Base-by-base conservation (phyloP, 37 sponge, comb jelly and placozoan species). In the Aplysina aerophoba region DNA sequence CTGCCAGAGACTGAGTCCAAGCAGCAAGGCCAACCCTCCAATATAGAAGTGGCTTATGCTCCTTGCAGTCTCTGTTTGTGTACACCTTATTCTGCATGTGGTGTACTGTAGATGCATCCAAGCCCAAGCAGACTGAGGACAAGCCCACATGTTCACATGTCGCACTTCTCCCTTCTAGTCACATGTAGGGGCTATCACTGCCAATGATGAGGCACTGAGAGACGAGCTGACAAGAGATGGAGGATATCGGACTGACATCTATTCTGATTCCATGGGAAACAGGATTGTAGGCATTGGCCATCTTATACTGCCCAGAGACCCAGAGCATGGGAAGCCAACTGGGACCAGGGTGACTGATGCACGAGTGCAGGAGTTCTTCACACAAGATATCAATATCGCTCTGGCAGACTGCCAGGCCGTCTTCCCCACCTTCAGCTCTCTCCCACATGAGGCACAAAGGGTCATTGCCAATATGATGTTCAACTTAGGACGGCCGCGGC, bases 281-380 rank as follows among this genome's bases (percentile, higher is more conserved):
- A 16, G 13, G 71, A 69, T 35, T 31, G 71, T 69, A 34, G 71
- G 71, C 17, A 69, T 69, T 35, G 71, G 71, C 28, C 71, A 69
- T 35, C 19, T 30, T 4, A 69, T 69, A 27, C 35, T 69, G 33
- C 17, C 28, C 15, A 35, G 71, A 3, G 71, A 69, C 34, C 33
- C 28, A 35, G 50, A 44, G 50, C 8, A 44, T 44, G 50, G 50
- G 50, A 44, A 44, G 50, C 71, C 71, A 1, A 6, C 34, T 30
- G 71, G 71, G 33, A 69, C 71, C 28, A 69, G 4, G 19, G 34
- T 69, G 35, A 27, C 33, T 17, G 71, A 69, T 1, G 33, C 28
- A 69, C 0, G 71, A 4, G 71, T 69, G 4, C 71, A 69, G 6
- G 71, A 69, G 33, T 6, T 69, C 33, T 69, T 69, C 6, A 27